phyloP scores from a whole-genome alignment of 2,113 vertebrate genomes.

The Cnemophilus loriae region DNA sequence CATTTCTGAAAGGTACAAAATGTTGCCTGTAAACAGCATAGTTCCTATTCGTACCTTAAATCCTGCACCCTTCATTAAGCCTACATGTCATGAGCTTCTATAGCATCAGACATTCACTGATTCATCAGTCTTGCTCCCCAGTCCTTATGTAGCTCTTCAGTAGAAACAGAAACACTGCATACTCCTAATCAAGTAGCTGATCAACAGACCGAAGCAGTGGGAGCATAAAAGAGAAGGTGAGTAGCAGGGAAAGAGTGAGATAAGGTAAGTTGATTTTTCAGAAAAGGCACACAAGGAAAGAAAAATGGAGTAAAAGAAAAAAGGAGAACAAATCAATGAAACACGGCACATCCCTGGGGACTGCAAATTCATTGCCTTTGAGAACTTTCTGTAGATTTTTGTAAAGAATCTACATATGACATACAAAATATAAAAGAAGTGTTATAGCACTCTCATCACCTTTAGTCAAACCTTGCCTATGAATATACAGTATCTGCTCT shows the following conservation, averaged over 20 bases:
- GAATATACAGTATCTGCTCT: not conserved
- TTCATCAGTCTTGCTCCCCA: not conserved
- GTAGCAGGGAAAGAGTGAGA: not conserved
- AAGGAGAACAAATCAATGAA: not conserved
- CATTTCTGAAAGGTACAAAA: not conserved
- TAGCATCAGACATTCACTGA: not conserved
- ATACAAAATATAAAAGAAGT: not conserved
- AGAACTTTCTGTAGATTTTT: not conserved
- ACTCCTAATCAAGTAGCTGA: not conserved
- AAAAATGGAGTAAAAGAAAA: not conserved
- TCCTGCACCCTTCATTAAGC: not conserved
- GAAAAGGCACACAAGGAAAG: not conserved
- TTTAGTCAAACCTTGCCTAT: not conserved
- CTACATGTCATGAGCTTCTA: not conserved
- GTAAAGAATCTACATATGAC: not conserved
- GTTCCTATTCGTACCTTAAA: not conserved
- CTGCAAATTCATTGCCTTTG: not conserved
- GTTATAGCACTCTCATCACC: not conserved
- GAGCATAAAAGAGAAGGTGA: not conserved
- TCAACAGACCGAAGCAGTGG: not conserved
- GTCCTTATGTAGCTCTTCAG: not conserved
- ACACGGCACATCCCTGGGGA: not conserved
- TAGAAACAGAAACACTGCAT: not conserved
- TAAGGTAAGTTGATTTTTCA: not conserved
- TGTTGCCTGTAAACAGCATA: not conserved